Percentiles rank a stretch among this genome's conserved stretches.
Evolutionary conservation across 2,888 invertebrate species (phyloP).

Genomic region (Dasypogon diadema): DNA sequence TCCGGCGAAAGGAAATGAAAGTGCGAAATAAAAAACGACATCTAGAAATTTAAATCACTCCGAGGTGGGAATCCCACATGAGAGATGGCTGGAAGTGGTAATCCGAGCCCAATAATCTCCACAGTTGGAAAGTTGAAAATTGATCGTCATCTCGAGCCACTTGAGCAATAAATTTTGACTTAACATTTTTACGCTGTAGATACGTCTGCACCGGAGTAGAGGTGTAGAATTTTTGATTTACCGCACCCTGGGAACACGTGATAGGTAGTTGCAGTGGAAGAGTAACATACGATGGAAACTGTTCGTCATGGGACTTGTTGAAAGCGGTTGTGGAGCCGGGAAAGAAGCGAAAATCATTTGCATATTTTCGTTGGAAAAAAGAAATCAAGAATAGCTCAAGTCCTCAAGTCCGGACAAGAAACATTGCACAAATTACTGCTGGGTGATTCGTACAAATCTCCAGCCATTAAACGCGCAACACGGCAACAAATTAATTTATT

Average conservation of each 20-base stretch:
- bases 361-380: neutral
- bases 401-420: neutral
- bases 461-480: conserved; percentile 18
- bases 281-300: neutral
- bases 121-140: conserved; percentile 53
- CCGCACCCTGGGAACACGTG: neutral
- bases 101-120: conserved; percentile 55
- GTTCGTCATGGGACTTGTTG: neutral
- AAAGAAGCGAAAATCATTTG: neutral
- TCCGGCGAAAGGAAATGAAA: conserved; percentile 54
- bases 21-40: conserved; percentile 51
- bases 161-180: conserved; percentile 53
- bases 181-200: conserved; percentile 50
- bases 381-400: neutral
- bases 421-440: neutral
- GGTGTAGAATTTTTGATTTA: conserved; percentile 56
- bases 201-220: conserved; percentile 42
- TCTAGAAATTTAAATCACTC: conserved; percentile 54
- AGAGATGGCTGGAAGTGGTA: conserved; percentile 44
- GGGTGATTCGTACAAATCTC: neutral
- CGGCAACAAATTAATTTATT: conserved; percentile 56
- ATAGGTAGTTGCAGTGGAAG: neutral
- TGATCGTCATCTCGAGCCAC: conserved; percentile 53
- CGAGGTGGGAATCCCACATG: conserved; percentile 54
- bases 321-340: neutral